A percentile compares a stretch with the other conserved stretches of the same genome.
Evolutionary conservation across 2,113 vertebrate species (phyloP).

Genomic region (Elachura formosa): DNA sequence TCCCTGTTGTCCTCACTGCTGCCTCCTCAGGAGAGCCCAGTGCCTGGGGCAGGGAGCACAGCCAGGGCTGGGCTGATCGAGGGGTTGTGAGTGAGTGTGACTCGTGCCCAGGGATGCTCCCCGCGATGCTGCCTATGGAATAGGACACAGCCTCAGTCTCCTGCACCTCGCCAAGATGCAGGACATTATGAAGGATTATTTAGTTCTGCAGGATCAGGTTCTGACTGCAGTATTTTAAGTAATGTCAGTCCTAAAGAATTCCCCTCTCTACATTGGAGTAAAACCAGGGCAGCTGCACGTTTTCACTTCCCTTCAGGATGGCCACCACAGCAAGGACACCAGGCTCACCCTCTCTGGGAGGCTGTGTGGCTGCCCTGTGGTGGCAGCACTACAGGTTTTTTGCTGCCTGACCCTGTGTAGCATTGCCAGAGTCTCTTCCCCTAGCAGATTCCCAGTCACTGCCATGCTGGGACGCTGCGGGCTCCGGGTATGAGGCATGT

Average conservation of each 20-base stretch:
- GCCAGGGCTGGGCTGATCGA: neutral
- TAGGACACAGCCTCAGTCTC: neutral
- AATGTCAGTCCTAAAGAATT: neutral
- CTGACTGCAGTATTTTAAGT: neutral
- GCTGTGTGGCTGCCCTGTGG: rapidly evolving
- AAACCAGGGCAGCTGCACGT: neutral
- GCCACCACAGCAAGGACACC: neutral
- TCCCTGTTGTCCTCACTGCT: neutral
- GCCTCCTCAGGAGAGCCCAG: neutral
- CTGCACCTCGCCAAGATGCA: neutral
- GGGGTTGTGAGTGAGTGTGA: rapidly evolving
- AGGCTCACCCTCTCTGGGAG: neutral
- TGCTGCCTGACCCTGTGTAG: neutral
- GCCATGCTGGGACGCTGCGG: neutral
- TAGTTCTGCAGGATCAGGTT: neutral
- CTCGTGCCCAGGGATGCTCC: neutral
- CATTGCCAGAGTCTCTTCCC: neutral
- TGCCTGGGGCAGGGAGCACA: neutral
- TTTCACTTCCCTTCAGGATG: neutral
- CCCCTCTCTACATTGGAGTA: neutral
- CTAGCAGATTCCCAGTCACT: neutral
- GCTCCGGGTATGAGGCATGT: neutral
- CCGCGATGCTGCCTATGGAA: rapidly evolving
- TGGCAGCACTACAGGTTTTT: neutral
- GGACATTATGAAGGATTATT: neutral